These are phyloP conservation scores for Daubentonia madagascariensis DNA, from an alignment of 2,113 vertebrate species.

Conservation along the genomic window DNA sequence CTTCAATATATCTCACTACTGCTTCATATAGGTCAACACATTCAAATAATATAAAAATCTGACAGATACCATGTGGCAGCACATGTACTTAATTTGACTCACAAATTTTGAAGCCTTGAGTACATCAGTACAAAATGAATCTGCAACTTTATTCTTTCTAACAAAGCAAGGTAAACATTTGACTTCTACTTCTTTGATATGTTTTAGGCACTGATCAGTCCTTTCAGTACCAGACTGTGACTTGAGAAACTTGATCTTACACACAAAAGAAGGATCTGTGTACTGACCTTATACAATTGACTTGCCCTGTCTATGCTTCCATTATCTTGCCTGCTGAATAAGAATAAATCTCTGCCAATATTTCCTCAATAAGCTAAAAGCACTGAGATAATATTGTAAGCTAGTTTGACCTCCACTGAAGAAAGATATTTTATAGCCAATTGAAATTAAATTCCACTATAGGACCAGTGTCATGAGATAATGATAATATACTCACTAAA, in stretches of 20 bases:
- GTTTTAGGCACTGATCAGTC: background rate
- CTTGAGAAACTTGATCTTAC: background rate
- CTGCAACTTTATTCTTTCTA: background rate
- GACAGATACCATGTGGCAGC: background rate
- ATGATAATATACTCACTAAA: background rate
- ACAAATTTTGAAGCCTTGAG: background rate
- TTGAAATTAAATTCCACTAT: background rate
- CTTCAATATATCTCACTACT: background rate
- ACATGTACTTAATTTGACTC: background rate
- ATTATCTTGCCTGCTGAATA: background rate
- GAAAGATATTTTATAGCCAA: background rate
- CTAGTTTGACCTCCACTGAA: background rate
- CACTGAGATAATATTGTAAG: slow-evolving; percentile 22
- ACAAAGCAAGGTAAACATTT: background rate
- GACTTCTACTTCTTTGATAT: background rate
- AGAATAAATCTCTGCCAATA: slow-evolving; percentile 44
- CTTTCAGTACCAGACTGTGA: background rate
- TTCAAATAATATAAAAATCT: background rate
- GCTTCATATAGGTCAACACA: background rate
- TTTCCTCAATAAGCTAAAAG: background rate
- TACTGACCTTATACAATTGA: background rate
- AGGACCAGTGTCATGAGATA: background rate
- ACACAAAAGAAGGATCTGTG: slow-evolving; percentile 16
- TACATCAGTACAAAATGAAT: background rate
- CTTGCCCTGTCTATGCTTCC: background rate